Conservation (phyloP, 2,888 invertebrate genomes). For the Tupiocoris notatus region DNA sequence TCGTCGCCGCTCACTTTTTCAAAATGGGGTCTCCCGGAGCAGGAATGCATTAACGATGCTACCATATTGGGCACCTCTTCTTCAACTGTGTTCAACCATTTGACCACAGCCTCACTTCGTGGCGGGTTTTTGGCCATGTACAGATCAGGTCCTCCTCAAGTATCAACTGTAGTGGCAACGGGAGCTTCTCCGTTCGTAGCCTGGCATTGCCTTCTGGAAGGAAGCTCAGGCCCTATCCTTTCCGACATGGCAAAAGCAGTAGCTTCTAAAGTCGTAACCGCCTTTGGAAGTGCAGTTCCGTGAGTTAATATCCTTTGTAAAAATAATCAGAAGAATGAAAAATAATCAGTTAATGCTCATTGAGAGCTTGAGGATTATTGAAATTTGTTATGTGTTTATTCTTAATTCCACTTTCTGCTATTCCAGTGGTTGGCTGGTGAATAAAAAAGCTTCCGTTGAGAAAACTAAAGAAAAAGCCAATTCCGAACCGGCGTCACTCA, state of each 20-base stretch:
- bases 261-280: slow-evolving; percentile 80
- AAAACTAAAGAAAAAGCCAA: slow-evolving; percentile 50
- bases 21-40: slow-evolving; percentile 83
- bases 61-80: slow-evolving; percentile 66
- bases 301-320: no score
- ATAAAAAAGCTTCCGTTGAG: slow-evolving; percentile 50
- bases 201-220: slow-evolving; percentile 88
- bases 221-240: slow-evolving; percentile 74
- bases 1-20: slow-evolving; percentile 70
- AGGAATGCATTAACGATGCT: slow-evolving; percentile 72
- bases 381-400: no score
- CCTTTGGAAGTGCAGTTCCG: slow-evolving; percentile 62
- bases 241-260: slow-evolving; percentile 92
- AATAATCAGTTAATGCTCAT: no score
- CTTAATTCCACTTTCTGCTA: background rate
- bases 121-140: slow-evolving; percentile 36
- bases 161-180: slow-evolving; percentile 50
- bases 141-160: slow-evolving; percentile 49
- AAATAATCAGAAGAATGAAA: no score
- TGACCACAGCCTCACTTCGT: slow-evolving; percentile 63
- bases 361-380: no score
- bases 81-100: slow-evolving; percentile 57
- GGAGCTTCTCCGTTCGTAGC: slow-evolving; percentile 83
- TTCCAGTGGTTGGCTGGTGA: slow-evolving; percentile 60
- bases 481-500: slow-evolving; percentile 59